Conservation (phyloP, 92 coral and sea anemone genomes). For the Anthopleura xanthogrammica region DNA sequence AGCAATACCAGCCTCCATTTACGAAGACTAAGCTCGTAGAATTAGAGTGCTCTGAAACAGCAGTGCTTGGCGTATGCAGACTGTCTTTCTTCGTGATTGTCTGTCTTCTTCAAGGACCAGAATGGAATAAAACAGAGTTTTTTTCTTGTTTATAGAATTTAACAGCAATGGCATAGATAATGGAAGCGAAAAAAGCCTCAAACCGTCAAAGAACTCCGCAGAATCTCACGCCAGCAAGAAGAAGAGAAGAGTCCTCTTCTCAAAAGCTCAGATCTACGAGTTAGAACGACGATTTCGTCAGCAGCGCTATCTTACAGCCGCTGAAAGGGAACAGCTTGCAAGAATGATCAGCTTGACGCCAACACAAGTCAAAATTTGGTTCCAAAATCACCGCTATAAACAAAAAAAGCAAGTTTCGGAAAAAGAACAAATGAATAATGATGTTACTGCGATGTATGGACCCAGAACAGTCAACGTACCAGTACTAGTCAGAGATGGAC, state of each 20-base stretch:
- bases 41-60: background rate
- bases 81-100: background rate
- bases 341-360: conserved; percentile 86
- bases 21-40: background rate
- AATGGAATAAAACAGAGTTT: conserved; percentile 9
- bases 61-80: background rate
- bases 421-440: conserved; percentile 63
- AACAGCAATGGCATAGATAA: conserved; percentile 2
- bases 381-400: conserved; percentile 96
- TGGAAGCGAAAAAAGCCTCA: conserved; percentile 7
- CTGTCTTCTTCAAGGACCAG: background rate
- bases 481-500: conserved; percentile 70
- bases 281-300: conserved; percentile 93
- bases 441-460: conserved; percentile 41
- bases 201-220: conserved; percentile 1
- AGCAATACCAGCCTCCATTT: background rate
- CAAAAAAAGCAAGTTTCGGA: conserved; percentile 85
- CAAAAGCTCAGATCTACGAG: conserved; percentile 86
- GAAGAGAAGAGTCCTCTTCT: conserved; percentile 84
- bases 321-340: conserved; percentile 90
- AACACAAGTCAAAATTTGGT: conserved; percentile 99
- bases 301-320: conserved; percentile 89
- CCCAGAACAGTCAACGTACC: conserved; percentile 77
- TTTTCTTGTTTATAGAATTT: conserved; percentile 19
- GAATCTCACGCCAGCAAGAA: conserved; percentile 45